phyloP scores from a whole-genome alignment of 2,888 invertebrate genomes.

The Panorpa germanica region DNA sequence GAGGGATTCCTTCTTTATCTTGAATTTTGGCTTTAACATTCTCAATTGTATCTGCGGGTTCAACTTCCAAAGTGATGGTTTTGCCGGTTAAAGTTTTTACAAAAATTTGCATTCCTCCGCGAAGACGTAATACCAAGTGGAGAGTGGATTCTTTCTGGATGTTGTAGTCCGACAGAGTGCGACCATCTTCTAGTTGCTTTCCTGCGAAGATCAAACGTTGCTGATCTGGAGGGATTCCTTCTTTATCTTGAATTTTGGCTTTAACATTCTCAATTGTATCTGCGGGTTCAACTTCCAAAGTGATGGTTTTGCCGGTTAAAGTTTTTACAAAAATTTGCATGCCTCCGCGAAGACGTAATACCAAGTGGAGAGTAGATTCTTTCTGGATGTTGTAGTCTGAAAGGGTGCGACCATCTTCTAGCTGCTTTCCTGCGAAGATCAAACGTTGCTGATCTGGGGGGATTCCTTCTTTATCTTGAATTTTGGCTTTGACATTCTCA shows the following conservation, averaged over 20 bases:
- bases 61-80: conserved; percentile 26
- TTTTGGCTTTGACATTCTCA: conserved; percentile 38
- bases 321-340: conserved; percentile 44
- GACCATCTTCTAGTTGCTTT: conserved; percentile 34
- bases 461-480: conserved; percentile 32
- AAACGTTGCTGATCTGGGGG: conserved; percentile 33
- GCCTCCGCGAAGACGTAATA: conserved; percentile 40
- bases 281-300: conserved; percentile 28
- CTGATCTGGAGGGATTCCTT: conserved; percentile 33
- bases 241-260: conserved; percentile 30
- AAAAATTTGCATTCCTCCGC: conserved; percentile 31
- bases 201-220: conserved; percentile 34
- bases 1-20: conserved; percentile 39
- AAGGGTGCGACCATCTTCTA: conserved; percentile 41
- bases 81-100: conserved; percentile 26
- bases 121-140: conserved; percentile 26
- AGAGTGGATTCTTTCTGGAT: conserved; percentile 35
- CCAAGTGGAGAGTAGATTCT: conserved; percentile 33
- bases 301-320: conserved; percentile 34
- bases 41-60: conserved; percentile 31
- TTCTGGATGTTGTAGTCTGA: conserved; percentile 38
- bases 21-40: conserved; percentile 37
- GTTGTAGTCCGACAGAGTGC: conserved; percentile 34
- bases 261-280: conserved; percentile 31
- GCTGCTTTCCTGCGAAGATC: conserved; percentile 36